Conservation (phyloP, 2,888 invertebrate genomes). For the Drosophila paramelanica region DNA sequence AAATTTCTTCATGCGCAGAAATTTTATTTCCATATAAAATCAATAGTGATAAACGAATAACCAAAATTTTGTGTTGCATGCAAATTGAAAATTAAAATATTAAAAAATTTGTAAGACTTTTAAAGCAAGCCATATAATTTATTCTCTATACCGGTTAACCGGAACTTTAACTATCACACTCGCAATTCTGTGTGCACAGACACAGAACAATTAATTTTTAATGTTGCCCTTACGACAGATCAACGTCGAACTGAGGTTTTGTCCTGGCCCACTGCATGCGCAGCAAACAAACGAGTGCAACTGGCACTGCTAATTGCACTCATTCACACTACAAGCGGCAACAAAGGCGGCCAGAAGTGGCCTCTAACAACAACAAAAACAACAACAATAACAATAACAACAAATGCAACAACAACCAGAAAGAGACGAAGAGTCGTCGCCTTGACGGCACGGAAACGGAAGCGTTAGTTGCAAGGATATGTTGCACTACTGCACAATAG, state of each 20-base stretch:
- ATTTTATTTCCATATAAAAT: constrained; percentile 23
- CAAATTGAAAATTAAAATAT: neutral
- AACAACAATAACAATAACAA: constrained; percentile 8
- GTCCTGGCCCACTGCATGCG: constrained; percentile 11
- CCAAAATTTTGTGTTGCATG: too few relatives aligned
- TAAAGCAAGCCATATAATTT: constrained; percentile 8
- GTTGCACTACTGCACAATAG: constrained; percentile 68
- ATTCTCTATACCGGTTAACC: neutral
- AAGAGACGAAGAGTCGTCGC: constrained; percentile 51
- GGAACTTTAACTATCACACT: constrained; percentile 31
- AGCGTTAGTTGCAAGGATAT: constrained; percentile 80
- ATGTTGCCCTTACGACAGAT: constrained; percentile 57
- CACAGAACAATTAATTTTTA: constrained; percentile 67
- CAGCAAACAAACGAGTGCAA: constrained; percentile 62
- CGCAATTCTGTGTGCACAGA: constrained; percentile 34
- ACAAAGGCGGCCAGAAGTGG: constrained; percentile 66
- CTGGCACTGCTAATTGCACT: constrained; percentile 75
- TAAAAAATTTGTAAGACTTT: neutral
- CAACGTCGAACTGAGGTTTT: constrained; percentile 26
- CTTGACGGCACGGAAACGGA: constrained; percentile 76
- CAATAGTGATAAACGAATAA: too few relatives aligned
- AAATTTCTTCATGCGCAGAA: constrained; percentile 31
- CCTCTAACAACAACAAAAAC: constrained; percentile 41
- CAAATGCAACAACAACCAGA: constrained; percentile 23
- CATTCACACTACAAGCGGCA: constrained; percentile 69